Evolutionary conservation across 2,888 invertebrate genomes (phyloP), one percentile per base, ranked within the genome.

Genomic region (Sthenelais limicola): DNA sequence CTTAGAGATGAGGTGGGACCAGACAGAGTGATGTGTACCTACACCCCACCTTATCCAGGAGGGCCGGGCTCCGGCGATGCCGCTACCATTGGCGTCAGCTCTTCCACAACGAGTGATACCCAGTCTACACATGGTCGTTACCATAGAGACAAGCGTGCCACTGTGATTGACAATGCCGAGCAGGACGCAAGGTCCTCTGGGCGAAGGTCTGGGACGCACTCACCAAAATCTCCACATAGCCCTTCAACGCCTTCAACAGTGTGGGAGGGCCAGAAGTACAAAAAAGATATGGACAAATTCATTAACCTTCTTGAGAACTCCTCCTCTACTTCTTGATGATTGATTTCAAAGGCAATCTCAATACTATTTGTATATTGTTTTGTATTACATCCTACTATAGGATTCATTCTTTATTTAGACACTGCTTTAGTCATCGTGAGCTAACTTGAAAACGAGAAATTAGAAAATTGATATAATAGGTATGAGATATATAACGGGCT

Each of bases 271-370:
- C 15, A 32, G 2, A 33, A 56, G 3, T 4, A 32, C 12, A 28
- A 28, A 4, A 33, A 32, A 3, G 56, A 70, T 3, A n/a, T 70
- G n/a, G 70, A 70, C 51, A 51, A 70, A 28, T 70, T 52, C 21
- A 47, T 70, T 12, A 70, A 56, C 35, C 70, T 70, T 4, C 54
- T 70, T 3, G 70, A 70, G 43, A 54, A 54, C 15, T 70, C 70
- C 21, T 70, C 51, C 56, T 70, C 62, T 43, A 62, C 62, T 7
- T 62, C 62, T 38, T 62, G 62, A 62, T 62, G 62, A 26, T 62
- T n/a, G n/a, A n/a, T n/a, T n/a, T n/a, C n/a, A n/a, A n/a, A n/a
- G n/a, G n/a, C n/a, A n/a, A n/a, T n/a, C n/a, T n/a, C n/a, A n/a
- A n/a, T n/a, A n/a, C n/a, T n/a, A n/a, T n/a, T n/a, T n/a, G n/a